Conservation (phyloP, 2,113 vertebrate species). For the Quiscalus mexicanus region DNA sequence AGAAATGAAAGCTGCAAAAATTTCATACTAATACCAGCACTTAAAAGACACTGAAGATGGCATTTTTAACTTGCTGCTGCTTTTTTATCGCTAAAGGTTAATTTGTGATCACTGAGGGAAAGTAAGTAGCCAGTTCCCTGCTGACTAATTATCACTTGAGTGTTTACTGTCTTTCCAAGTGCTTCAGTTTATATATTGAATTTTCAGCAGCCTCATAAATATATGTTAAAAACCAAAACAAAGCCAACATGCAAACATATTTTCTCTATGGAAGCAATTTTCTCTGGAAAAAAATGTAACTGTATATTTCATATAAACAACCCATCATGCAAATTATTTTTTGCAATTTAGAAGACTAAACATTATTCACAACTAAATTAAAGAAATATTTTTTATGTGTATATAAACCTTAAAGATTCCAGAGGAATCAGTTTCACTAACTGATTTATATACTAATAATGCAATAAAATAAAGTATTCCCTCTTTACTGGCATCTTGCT, state of each 20-base stretch:
- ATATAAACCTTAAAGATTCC: background rate
- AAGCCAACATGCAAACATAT: background rate
- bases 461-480: background rate
- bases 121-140: slow-evolving; percentile 5
- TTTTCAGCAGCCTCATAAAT: slow-evolving; percentile 4
- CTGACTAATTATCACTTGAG: background rate
- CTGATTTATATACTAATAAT: background rate
- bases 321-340: background rate
- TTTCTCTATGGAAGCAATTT: background rate
- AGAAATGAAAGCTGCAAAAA: background rate
- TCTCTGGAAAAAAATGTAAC: background rate
- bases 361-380: background rate
- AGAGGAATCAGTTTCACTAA: background rate
- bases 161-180: slow-evolving; percentile 14
- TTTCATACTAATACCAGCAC: background rate
- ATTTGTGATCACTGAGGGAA: background rate
- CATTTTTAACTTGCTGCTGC: background rate
- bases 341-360: background rate
- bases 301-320: background rate
- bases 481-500: background rate
- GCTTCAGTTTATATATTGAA: background rate
- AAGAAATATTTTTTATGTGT: background rate
- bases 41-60: background rate
- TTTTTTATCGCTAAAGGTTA: background rate
- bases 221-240: background rate